Evolutionary conservation across 2,797 vertebrate genomes (phyloP), one percentile per base, ranked within the genome.

Genomic region (Phoeniculus purpureus): DNA sequence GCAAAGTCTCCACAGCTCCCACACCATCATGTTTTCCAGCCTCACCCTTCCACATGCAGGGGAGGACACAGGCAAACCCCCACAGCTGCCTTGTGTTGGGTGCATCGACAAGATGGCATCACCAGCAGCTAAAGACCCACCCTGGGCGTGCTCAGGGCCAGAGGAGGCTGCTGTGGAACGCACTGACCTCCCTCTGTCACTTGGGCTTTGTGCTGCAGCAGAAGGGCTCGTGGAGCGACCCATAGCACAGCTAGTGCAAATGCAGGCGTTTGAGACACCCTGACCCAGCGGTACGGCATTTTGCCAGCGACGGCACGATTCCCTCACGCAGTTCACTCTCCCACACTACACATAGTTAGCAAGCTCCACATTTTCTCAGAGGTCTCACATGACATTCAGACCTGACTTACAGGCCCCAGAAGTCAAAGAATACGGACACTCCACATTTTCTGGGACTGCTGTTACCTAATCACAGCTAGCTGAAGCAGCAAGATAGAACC

Each of bases 41-140:
- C 68, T 87, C 72, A 27, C 40, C 4, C 6, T 85, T 31, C 56
- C 65, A 43, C 0, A 0, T 12, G 31, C 1, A 2, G 71, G 58
- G 13, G 45, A 79, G 31, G 37, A 51, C 50, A 29, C 0, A 1
- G 16, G 22, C 17, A 59, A 82, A 51, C 3, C 12, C n/a, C 26
- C 22, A 7, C 17, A n/a, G 64, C 45, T 0, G 0, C n/a, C 15
- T 37, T 19, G 17, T 7, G 6, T 4, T 37, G 26, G 58, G 51
- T 15, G 5, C 29, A 27, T 0, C 0, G 67, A 15, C 31, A 50
- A 32, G 37, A 61, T 0, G 1, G 18, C 23, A 20, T 12, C 81
- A 40, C 15, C 2, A 3, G 40, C 3, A 83, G 68, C 43, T 18
- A 2, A 25, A 51, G 7, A 6, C 23, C 20, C n/a, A 37, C 20